Conservation (phyloP, 2,888 invertebrate species). For the Drosophila testacea region DNA sequence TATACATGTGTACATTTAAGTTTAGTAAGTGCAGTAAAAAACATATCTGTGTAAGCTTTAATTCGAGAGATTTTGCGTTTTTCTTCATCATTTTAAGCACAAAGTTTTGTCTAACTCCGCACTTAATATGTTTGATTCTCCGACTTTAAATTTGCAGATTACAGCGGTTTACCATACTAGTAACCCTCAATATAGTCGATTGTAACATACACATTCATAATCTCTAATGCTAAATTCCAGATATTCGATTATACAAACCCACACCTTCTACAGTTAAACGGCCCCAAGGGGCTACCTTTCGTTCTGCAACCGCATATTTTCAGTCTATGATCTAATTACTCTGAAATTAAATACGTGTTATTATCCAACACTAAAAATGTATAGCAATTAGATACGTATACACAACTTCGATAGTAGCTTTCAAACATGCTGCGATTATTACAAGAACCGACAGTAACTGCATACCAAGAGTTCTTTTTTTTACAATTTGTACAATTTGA, state of each 20-base stretch:
- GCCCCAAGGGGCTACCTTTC: slow-evolving; percentile 33
- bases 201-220: not conserved
- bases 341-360: slow-evolving; percentile 45
- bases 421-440: slow-evolving; percentile 47
- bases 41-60: too few species aligned
- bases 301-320: slow-evolving; percentile 31
- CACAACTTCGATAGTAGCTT: slow-evolving; percentile 9
- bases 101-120: too few species aligned
- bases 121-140: too few species aligned
- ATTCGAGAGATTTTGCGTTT: too few species aligned
- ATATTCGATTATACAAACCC: slow-evolving; percentile 13
- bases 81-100: too few species aligned
- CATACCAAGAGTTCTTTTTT: slow-evolving; percentile 40
- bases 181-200: not conserved
- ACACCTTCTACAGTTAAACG: slow-evolving; percentile 43
- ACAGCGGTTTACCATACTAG: not conserved
- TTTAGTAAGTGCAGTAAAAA: too few species aligned
- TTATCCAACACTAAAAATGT: slow-evolving; percentile 37
- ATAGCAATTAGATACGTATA: slow-evolving; percentile 40
- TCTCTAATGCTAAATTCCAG: not conserved
- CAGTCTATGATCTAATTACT: slow-evolving; percentile 64
- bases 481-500: slow-evolving; percentile 43
- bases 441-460: slow-evolving; percentile 27
- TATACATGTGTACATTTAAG: too few species aligned
- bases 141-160: not conserved